These are phyloP conservation scores for Sarcophaga rosellei DNA, from an alignment of 2,888 invertebrate species.

Conservation along the genomic window DNA sequence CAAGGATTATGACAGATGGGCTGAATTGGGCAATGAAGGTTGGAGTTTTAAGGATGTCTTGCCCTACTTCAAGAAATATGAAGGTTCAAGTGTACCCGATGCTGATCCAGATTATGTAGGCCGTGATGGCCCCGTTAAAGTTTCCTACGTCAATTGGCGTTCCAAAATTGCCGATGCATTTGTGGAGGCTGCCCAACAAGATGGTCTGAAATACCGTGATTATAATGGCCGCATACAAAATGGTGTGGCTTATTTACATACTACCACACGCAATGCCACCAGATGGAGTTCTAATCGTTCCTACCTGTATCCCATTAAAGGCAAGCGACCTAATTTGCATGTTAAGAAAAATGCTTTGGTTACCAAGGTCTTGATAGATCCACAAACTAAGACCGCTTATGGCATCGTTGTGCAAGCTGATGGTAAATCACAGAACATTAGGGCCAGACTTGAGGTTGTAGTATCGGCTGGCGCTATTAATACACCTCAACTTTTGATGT, in stretches of 20 bases:
- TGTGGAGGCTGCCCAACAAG: conserved; percentile 84
- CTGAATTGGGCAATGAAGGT: conserved; percentile 86
- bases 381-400: conserved; percentile 81
- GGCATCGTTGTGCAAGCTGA: conserved; percentile 84
- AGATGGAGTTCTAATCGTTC: conserved; percentile 84
- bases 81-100: conserved; percentile 85
- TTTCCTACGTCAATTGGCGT: conserved; percentile 83
- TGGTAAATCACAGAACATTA: conserved; percentile 81
- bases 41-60: conserved; percentile 89
- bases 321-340: conserved; percentile 83
- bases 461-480: conserved; percentile 89
- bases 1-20: conserved; percentile 90
- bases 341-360: conserved; percentile 83
- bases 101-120: conserved; percentile 82
- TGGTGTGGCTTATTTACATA: conserved; percentile 85
- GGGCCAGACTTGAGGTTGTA: conserved; percentile 86
- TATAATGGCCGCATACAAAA: conserved; percentile 85
- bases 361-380: conserved; percentile 83
- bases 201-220: conserved; percentile 85
- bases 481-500: conserved; percentile 90
- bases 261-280: conserved; percentile 84
- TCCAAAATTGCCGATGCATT: conserved; percentile 85
- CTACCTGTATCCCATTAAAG: conserved; percentile 83
- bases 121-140: conserved; percentile 83
- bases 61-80: conserved; percentile 90